Conservation (phyloP, 2,888 invertebrate genomes). For the Cyaniris semiargus region DNA sequence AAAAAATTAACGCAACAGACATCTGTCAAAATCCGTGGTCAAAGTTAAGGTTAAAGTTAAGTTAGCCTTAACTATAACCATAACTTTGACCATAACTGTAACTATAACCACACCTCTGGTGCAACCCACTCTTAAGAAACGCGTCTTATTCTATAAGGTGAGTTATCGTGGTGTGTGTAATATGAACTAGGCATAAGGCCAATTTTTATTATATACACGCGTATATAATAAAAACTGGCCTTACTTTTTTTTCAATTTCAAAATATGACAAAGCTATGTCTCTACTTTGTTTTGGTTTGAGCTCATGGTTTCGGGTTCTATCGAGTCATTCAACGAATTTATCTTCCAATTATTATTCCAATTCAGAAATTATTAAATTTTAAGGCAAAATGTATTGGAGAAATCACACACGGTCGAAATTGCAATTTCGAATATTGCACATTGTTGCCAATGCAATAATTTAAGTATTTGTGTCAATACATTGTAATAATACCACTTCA, state of each 20-base stretch:
- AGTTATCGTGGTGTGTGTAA: no score
- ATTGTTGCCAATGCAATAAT: slow-evolving; percentile 13
- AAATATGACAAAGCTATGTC: neutral
- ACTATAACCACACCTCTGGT: no score
- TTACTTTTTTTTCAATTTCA: neutral
- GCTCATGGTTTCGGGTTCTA: slow-evolving; percentile 52
- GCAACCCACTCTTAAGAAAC: no score
- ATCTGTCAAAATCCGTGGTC: no score
- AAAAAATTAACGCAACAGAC: no score
- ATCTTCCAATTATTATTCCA: slow-evolving; percentile 46
- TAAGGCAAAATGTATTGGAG: slow-evolving; percentile 20
- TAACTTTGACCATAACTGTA: no score
- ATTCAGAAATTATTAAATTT: slow-evolving; percentile 29
- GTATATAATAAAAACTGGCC: no score
- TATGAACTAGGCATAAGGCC: no score
- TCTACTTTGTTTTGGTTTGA: slow-evolving; percentile 21
- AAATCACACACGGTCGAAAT: slow-evolving; percentile 19
- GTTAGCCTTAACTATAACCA: no score
- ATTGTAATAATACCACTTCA: slow-evolving; percentile 29
- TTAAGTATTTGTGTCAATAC: slow-evolving; percentile 26
- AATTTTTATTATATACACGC: no score
- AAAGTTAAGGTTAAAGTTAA: no score
- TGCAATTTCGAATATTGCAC: neutral
- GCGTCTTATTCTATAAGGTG: no score
- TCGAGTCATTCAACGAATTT: slow-evolving; percentile 54